Base-by-base conservation (phyloP, 2,888 invertebrate species). In the Drosophila eohydei region DNA sequence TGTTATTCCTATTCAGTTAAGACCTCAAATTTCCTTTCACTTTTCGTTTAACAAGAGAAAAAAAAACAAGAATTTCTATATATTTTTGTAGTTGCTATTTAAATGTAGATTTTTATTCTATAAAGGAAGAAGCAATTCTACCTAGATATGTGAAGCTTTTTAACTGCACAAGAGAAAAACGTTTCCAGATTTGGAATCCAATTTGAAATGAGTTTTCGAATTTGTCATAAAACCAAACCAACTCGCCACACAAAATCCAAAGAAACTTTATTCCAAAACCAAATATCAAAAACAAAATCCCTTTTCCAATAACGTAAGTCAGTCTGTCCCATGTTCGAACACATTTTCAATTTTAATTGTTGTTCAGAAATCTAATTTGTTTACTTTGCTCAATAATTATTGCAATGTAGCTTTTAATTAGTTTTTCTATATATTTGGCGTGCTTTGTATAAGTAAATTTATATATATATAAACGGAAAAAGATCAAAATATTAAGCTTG, bases 161-260 rank as follows among this genome's bases (percentile, higher is more conserved):
- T 80, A 61, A 70, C 30, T 67, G 80, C 83, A 82, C 82, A 46
- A 50, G 44, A 12, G 6, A 21, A 34, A 34, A 3, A 11, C 12
- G 8, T 48, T 66, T 11, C 3, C 5, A 40, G n/a, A n/a, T n/a
- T 50, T 7, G 6, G 7, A 36, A 30, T 30, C n/a, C 14, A 38
- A 57, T 36, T 56, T 41, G 0, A 26, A 43, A 63, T 48, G 9
- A 50, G 1, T 28, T 48, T 56, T 57, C 44, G 30, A 51, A 41
- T 78, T 58, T 55, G 8, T 16, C 55, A 64, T 61, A 51, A 67
- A 70, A 72, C 71, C 66, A 67, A 70, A 72, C 71, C 66, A 91
- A 92, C 92, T 92, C 92, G 92, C 92, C 92, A 92, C 92, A 92
- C 92, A 92, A 92, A 92, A 92, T 92, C 76, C 14, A 89, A 63